phyloP scores from a whole-genome alignment of 2,113 vertebrate species.

The Etheostoma spectabile region DNA sequence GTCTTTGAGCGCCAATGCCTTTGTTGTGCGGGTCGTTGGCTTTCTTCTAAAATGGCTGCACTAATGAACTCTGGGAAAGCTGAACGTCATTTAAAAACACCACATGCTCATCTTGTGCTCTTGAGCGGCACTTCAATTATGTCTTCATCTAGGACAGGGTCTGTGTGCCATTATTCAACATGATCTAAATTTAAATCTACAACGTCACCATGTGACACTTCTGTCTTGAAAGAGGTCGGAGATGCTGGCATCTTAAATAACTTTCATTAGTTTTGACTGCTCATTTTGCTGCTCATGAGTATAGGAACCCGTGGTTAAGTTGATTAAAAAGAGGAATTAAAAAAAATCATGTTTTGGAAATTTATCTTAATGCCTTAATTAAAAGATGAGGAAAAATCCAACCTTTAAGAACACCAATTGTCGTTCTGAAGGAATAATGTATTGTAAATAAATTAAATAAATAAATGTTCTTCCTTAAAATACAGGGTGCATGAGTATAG shows the following conservation, averaged over 20 bases:
- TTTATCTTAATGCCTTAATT: no score
- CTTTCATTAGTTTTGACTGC: constrained; percentile 62
- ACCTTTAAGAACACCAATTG: no score
- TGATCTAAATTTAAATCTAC: constrained; percentile 74
- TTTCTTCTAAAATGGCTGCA: constrained; percentile 58
- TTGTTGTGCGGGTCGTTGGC: constrained; percentile 35
- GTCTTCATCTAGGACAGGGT: constrained; percentile 37
- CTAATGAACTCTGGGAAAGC: constrained; percentile 59
- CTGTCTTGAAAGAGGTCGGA: constrained; percentile 45
- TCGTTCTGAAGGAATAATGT: no score
- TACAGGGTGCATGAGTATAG: no score
- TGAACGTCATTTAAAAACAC: constrained; percentile 51
- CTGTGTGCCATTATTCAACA: constrained; percentile 58
- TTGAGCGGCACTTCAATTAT: constrained; percentile 71
- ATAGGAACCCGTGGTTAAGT: no score
- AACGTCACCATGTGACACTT: constrained; percentile 48
- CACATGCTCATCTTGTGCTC: constrained; percentile 47
- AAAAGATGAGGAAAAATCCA: no score
- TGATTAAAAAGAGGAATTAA: no score
- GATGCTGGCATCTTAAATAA: constrained; percentile 41
- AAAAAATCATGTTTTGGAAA: no score
- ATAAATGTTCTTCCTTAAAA: no score
- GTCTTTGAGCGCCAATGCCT: constrained; percentile 41
- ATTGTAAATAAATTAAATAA: no score
- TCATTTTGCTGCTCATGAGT: no score